Evolutionary conservation across 2,113 vertebrate species (phyloP).

Genomic region (Ciconia stormi): DNA sequence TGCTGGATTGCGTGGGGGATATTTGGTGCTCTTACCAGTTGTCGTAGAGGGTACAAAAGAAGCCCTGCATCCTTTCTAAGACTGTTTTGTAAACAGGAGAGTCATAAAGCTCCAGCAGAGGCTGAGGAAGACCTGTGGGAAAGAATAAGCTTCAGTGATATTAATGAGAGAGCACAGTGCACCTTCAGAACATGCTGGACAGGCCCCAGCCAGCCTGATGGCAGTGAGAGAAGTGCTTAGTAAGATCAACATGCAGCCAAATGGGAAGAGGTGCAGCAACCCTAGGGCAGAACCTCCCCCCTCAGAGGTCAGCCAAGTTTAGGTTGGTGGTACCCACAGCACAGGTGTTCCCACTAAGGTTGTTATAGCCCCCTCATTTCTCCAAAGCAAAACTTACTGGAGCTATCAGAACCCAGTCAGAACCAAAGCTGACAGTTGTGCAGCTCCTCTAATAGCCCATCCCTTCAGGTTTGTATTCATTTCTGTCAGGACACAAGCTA

Average conservation of each 20-base stretch:
- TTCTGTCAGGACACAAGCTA: not conserved
- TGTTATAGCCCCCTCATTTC: not conserved
- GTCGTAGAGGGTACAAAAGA: conserved; percentile 90
- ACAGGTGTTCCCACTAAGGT: not conserved
- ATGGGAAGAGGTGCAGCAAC: not conserved
- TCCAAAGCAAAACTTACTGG: not conserved
- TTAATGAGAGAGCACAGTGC: not conserved
- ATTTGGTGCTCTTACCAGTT: conserved; percentile 83
- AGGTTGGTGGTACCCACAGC: not conserved
- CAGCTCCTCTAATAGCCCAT: not conserved
- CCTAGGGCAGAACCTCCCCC: not conserved
- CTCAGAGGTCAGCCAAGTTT: not conserved
- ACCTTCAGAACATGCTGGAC: not conserved
- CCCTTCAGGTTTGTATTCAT: not conserved
- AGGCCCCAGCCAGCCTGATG: not conserved
- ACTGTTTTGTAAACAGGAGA: conserved; percentile 84
- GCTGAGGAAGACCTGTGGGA: conserved; percentile 84
- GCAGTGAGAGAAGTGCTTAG: not conserved
- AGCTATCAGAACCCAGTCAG: not conserved
- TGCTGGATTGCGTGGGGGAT: not conserved
- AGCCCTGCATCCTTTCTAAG: conserved; percentile 93
- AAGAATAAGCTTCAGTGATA: not conserved
- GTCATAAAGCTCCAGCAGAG: conserved; percentile 84
- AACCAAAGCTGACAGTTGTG: not conserved
- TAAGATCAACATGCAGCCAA: not conserved